Evolutionary conservation across 2,888 invertebrate species (phyloP), one percentile per base, ranked within the genome.

Genomic region (Cenopis cana): DNA sequence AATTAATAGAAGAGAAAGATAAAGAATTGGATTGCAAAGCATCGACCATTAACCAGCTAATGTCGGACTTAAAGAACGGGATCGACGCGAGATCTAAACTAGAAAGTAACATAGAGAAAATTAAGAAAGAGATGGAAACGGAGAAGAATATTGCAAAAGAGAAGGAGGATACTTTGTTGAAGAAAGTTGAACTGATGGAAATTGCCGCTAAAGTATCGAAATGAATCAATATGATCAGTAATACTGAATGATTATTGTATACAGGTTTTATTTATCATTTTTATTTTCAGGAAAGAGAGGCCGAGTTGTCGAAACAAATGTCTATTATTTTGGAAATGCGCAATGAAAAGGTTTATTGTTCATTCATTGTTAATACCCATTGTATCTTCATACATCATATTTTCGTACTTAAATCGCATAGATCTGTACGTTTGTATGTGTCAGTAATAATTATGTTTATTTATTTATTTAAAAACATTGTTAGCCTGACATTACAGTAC

Each of bases 281-380:
- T 71, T 8, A 55, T 14, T 80, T 81, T 20, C 78, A 88, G 86
- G 78, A 74, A 36, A 88, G 86, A 76, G 87, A 89, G 5, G 77
- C 77, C 2, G 88, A 88, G 67, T 73, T 86, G 0, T 79, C 82
- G 0, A 82, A 81, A 50, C 86, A 88, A 74, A 80, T 86, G 81
- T 76, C 78, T 10, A 77, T 85, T 12, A 84, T 89, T 11, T 74
- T 84, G 60, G 87, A 88, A 41, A 77, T 84, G 70, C 80, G 86
- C 56, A 76, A 73, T 54, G 90, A 91, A 66, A 88, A 87, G 85
- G 89, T 89, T 74, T 10, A 59, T 60, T 57, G 0, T 10, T 11
- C 1, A 14, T 17, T 29, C 11, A 1, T 36, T 33, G 8, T 33
- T 33, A 33, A 0, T 8, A 33, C 9, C 0, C 5, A 8, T 33